Percentiles rank a stretch among this genome's conserved stretches.
These are phyloP conservation scores for Oryzias javanicus DNA, from an alignment of 2,113 vertebrate species.

Conservation along the genomic window DNA sequence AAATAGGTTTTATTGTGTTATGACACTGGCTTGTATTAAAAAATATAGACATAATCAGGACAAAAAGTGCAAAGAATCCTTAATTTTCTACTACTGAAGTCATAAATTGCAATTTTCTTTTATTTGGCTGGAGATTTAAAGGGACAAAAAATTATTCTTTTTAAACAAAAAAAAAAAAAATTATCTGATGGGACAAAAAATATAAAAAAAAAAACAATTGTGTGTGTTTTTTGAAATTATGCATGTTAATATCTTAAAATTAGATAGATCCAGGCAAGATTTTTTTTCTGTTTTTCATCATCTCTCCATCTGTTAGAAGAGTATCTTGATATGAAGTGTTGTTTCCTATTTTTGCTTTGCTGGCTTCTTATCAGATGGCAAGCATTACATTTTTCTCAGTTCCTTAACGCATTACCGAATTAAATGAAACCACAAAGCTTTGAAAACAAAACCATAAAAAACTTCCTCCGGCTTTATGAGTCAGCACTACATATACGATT, in stretches of 20 bases:
- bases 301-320: slow-evolving; percentile 39
- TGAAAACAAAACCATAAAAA: too few species aligned
- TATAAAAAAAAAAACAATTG: too few species aligned
- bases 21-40: neutral
- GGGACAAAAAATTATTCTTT: slow-evolving; percentile 9
- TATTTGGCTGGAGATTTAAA: slow-evolving; percentile 24
- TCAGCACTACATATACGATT: too few species aligned
- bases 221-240: neutral
- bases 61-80: slow-evolving; percentile 54
- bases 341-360: slow-evolving; percentile 23
- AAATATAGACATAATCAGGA: too few species aligned
- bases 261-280: slow-evolving; percentile 2
- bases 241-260: neutral
- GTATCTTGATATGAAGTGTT: slow-evolving; percentile 30
- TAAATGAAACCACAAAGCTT: too few species aligned
- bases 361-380: slow-evolving; percentile 26
- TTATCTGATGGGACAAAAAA: too few species aligned
- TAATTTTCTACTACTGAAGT: slow-evolving; percentile 40
- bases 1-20: too few species aligned
- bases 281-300: slow-evolving; percentile 29
- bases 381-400: neutral
- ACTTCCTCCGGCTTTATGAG: too few species aligned
- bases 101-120: slow-evolving; percentile 26
- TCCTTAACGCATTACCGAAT: too few species aligned
- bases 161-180: too few species aligned